A percentile compares a stretch with the other conserved stretches of the same genome.
phyloP scores from a whole-genome alignment of 2,888 invertebrate species.

The Orthosia cruda region DNA sequence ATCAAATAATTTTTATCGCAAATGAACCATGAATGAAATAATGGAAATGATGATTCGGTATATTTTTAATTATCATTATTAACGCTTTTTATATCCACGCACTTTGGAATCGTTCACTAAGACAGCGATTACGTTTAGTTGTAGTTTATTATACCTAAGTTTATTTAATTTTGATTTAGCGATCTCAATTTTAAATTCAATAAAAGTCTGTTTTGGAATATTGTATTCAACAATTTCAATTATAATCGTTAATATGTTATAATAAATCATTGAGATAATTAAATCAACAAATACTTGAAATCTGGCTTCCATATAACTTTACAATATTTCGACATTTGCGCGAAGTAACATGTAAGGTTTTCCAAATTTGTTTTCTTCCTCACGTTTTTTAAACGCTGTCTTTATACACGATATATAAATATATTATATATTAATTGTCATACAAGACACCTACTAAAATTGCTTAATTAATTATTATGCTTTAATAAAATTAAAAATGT shows the following conservation, averaged over 20 bases:
- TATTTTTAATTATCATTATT: slow-evolving; percentile 70
- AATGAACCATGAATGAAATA: slow-evolving; percentile 62
- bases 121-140: slow-evolving; percentile 67
- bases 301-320: slow-evolving; percentile 78
- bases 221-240: slow-evolving; percentile 21
- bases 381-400: slow-evolving; percentile 72
- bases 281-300: slow-evolving; percentile 52
- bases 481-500: slow-evolving; percentile 74
- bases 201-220: slow-evolving; percentile 26
- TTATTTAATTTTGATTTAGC: slow-evolving; percentile 63
- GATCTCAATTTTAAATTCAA: slow-evolving; percentile 59
- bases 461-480: slow-evolving; percentile 76
- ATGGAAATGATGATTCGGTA: slow-evolving; percentile 62
- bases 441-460: slow-evolving; percentile 80
- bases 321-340: slow-evolving; percentile 85
- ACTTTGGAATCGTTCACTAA: slow-evolving; percentile 66
- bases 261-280: slow-evolving; percentile 65
- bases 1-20: neutral
- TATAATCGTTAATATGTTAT: slow-evolving; percentile 31
- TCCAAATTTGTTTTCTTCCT: slow-evolving; percentile 62
- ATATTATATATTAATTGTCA: slow-evolving; percentile 89
- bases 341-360: slow-evolving; percentile 86
- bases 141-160: slow-evolving; percentile 58
- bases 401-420: slow-evolving; percentile 89
- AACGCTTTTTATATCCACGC: slow-evolving; percentile 71